Base-by-base conservation (phyloP, 2,888 invertebrate genomes). In the Drosophila longiperda region DNA sequence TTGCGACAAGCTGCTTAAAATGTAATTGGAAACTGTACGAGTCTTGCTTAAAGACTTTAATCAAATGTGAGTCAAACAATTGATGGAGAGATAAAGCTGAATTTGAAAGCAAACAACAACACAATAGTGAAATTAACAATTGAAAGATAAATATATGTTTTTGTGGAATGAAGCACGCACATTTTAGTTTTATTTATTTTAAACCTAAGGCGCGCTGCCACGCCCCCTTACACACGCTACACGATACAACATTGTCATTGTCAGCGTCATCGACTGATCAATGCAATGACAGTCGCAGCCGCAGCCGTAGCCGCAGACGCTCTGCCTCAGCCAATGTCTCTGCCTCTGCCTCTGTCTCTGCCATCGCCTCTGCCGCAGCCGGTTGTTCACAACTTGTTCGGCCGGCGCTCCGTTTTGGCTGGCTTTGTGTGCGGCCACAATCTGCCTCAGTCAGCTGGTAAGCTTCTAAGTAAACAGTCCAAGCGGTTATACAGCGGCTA, bases 381-480 rank as follows among this genome's bases (percentile, higher is more conserved):
- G 71, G 11, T 42, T 45, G 73, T 63, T 85, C 71, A 68, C 88
- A 66, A 82, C 85, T 82, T 71, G 87, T 73, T 87, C 74, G 78
- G 50, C 48, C 55, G 42, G 7, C 55, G 50, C 38, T 57, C 59
- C 60, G 53, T 42, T 55, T 64, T 65, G 59, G 57, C 63, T 66
- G 66, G 58, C 54, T 74, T 59, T 73, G 61, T 62, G 60, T 57
- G 68, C 36, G 71, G 61, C 77, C 66, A 66, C 79, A 87, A 83
- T 73, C 80, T 80, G 83, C 75, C 90, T 89, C 86, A 86, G 90
- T 86, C 61, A 73, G 71, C 72, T 70, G 57, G 69, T 86, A 88
- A 83, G 84, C 91, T 90, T 91, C 91, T 88, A 80, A 90, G 87
- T 74, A 90, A 87, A 85, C 89, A 87, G 91, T 85, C 73, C 60